Percentiles rank a stretch among this genome's conserved stretches.
Evolutionary conservation across 2,888 invertebrate species (phyloP).

Genomic region (Crioceris asparagi): DNA sequence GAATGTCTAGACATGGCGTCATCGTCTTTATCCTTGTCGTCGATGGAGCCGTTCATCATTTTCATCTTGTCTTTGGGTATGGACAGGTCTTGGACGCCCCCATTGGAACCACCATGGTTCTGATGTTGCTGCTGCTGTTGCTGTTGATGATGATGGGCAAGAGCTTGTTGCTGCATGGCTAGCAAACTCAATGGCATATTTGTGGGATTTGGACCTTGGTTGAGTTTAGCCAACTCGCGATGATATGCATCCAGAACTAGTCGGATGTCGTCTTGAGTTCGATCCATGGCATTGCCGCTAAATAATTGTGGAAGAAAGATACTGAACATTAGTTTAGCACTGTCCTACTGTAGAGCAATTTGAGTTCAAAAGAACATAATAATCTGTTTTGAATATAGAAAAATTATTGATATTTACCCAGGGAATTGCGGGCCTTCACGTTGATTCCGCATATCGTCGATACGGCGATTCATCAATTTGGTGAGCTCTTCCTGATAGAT

Average conservation of each 20-base stretch:
- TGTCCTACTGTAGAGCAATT: constrained; percentile 19
- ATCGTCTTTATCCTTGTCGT: constrained; percentile 44
- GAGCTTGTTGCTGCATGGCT: constrained; percentile 69
- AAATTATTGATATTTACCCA: constrained; percentile 48
- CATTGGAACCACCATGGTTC: constrained; percentile 48
- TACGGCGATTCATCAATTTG: constrained; percentile 76
- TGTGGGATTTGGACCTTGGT: constrained; percentile 42
- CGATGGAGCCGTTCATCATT: constrained; percentile 54
- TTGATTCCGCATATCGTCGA: constrained; percentile 63
- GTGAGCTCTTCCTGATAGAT: constrained; percentile 93
- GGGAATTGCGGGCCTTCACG: constrained; percentile 64
- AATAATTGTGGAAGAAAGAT: constrained; percentile 80
- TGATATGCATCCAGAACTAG: constrained; percentile 87
- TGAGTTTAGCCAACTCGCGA: constrained; percentile 84
- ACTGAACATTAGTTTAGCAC: constrained; percentile 50
- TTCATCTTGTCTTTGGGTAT: constrained; percentile 66
- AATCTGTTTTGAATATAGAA: constrained; percentile 19
- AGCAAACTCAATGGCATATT: constrained; percentile 50
- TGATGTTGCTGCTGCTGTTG: constrained; percentile 49
- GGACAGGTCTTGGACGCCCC: constrained; percentile 73
- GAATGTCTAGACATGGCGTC: constrained; percentile 55
- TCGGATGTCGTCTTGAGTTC: constrained; percentile 78
- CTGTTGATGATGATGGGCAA: constrained; percentile 40
- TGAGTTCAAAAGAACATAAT: constrained; percentile 23
- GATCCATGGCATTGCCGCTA: constrained; percentile 49